Conservation (phyloP, 2,797 vertebrate genomes). For the Brachyrhaphis roseni region DNA sequence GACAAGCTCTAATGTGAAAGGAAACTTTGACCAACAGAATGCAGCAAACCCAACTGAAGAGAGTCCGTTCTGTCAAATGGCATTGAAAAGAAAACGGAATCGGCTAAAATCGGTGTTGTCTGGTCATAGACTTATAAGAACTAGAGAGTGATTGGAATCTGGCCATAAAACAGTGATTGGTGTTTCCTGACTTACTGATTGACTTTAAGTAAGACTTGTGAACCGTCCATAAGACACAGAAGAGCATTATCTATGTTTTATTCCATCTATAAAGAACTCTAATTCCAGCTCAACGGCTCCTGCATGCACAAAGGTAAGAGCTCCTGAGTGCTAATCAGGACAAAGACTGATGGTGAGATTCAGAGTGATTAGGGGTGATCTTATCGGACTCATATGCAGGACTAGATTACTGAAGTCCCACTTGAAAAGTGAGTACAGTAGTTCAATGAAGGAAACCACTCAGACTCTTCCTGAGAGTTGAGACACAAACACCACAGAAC, state of each 20-base stretch:
- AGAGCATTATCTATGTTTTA: not conserved
- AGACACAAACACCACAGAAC: constrained; percentile 3
- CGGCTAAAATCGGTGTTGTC: not conserved
- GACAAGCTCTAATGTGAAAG: not conserved
- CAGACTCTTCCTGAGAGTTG: constrained; percentile 11
- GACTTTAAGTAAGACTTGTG: not conserved
- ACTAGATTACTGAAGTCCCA: constrained; percentile 19
- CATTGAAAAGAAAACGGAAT: not conserved
- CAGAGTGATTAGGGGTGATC: constrained; percentile 27
- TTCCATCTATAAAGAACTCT: constrained; percentile 11
- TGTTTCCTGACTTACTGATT: not conserved
- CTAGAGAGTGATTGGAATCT: not conserved
- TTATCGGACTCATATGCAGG: constrained; percentile 16
- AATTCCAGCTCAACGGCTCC: not conserved
- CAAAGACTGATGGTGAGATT: constrained; percentile 25
- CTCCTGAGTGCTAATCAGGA: constrained; percentile 27
- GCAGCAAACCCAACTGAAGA: not conserved
- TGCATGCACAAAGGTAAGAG: constrained; percentile 13
- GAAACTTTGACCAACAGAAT: not conserved
- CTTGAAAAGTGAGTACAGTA: constrained; percentile 15
- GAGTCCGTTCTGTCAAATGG: not conserved
- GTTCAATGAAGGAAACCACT: constrained; percentile 31
- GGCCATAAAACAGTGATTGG: not conserved
- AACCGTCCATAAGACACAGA: not conserved
- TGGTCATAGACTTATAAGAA: not conserved